phyloP scores from a whole-genome alignment of 2,888 invertebrate species.

The Isoperla grammatica region DNA sequence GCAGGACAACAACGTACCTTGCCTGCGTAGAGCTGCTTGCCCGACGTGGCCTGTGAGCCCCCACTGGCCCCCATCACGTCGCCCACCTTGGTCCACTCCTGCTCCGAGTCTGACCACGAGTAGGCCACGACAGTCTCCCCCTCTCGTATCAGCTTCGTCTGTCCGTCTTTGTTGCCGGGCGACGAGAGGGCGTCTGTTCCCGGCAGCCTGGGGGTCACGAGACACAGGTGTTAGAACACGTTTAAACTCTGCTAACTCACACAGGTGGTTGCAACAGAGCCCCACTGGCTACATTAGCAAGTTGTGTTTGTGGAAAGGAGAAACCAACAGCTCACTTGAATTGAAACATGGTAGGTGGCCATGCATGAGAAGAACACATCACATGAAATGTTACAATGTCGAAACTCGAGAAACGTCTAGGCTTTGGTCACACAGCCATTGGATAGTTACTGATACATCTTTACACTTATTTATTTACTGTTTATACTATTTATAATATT shows the following conservation, averaged over 20 bases:
- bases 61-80: conserved; percentile 79
- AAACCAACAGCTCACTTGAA: too few relatives aligned
- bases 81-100: conserved; percentile 79
- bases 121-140: conserved; percentile 72
- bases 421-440: too few relatives aligned
- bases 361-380: too few relatives aligned
- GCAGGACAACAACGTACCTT: conserved; percentile 51
- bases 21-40: conserved; percentile 77
- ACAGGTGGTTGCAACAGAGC: not conserved
- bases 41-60: conserved; percentile 57
- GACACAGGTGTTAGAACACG: too few relatives aligned
- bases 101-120: conserved; percentile 58
- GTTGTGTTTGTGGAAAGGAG: too few relatives aligned
- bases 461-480: too few relatives aligned
- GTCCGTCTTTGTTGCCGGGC: conserved; percentile 76
- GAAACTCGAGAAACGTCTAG: too few relatives aligned
- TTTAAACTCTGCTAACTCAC: too few relatives aligned
- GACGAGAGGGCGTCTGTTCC: conserved; percentile 69
- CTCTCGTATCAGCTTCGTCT: conserved; percentile 76
- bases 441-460: too few relatives aligned
- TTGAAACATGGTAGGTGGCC: too few relatives aligned
- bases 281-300: not conserved
- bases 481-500: too few relatives aligned
- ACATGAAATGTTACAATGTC: too few relatives aligned
- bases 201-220: conserved; percentile 56